Conservation (phyloP, 2,797 vertebrate species). For the Triplophysa yarkandensis region DNA sequence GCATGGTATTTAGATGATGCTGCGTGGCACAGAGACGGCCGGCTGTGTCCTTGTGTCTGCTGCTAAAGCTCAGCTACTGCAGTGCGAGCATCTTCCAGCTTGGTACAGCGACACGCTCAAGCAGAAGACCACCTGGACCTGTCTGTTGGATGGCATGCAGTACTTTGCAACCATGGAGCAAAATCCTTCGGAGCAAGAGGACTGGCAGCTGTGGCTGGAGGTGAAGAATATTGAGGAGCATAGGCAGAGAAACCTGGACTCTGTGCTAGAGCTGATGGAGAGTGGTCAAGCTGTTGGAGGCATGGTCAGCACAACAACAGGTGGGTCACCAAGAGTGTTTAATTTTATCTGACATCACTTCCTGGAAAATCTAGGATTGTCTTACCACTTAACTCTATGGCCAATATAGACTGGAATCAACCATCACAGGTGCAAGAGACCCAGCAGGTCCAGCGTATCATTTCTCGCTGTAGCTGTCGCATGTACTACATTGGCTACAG, state of each 20-base stretch:
- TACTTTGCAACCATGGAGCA: slow-evolving; percentile 98
- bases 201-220: slow-evolving; percentile 94
- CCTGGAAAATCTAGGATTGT: too few relatives aligned
- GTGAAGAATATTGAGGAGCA: slow-evolving; percentile 99
- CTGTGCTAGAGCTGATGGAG: slow-evolving; percentile 97
- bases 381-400: too few relatives aligned
- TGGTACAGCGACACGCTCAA: slow-evolving; percentile 97
- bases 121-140: slow-evolving; percentile 98
- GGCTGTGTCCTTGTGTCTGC: slow-evolving; percentile 96
- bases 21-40: slow-evolving; percentile 93
- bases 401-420: slow-evolving; percentile 89
- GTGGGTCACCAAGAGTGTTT: slow-evolving; percentile 63
- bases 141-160: slow-evolving; percentile 96
- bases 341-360: neutral
- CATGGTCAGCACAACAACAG: slow-evolving; percentile 99
- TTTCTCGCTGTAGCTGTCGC: slow-evolving; percentile 96
- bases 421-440: slow-evolving; percentile 91
- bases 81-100: slow-evolving; percentile 94
- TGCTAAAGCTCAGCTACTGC: slow-evolving; percentile 92
- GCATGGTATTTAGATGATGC: slow-evolving; percentile 83
- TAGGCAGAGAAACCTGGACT: slow-evolving; percentile 90
- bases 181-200: slow-evolving; percentile 87
- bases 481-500: slow-evolving; percentile 99
- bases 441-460: slow-evolving; percentile 96
- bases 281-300: slow-evolving; percentile 97